A percentile compares a stretch with the other conserved stretches of the same genome.
These are phyloP conservation scores for Thyatira batis DNA, from an alignment of 2,888 invertebrate genomes.

Conservation along the genomic window DNA sequence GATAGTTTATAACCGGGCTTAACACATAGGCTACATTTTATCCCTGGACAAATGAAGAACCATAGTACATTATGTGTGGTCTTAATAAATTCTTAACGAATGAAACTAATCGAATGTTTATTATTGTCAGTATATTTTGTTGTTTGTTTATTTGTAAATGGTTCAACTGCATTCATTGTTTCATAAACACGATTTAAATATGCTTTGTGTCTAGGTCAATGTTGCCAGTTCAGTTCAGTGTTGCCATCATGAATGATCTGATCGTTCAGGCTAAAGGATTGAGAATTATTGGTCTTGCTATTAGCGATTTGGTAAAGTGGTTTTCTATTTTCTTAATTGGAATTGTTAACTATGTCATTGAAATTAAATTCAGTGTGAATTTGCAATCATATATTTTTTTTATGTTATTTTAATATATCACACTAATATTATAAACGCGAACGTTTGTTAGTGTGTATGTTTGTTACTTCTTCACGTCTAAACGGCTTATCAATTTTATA, in stretches of 20 bases:
- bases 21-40: too few relatives aligned
- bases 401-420: too few relatives aligned
- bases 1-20: too few relatives aligned
- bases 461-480: too few relatives aligned
- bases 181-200: neutral
- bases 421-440: too few relatives aligned
- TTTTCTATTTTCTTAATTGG: neutral
- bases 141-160: neutral
- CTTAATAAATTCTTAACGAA: neutral
- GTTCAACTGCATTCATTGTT: neutral
- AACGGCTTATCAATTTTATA: too few relatives aligned
- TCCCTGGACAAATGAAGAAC: too few relatives aligned
- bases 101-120: neutral
- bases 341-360: too few relatives aligned
- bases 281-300: neutral
- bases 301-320: constrained; percentile 1
- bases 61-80: neutral
- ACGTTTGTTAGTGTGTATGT: too few relatives aligned
- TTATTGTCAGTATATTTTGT: neutral
- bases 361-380: too few relatives aligned
- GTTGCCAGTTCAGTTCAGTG: too few relatives aligned
- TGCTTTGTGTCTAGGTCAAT: neutral
- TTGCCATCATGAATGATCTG: neutral
- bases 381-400: too few relatives aligned
- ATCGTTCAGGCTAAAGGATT: neutral